Percentiles rank a stretch among this genome's conserved stretches.
These are phyloP conservation scores for Tetragnatha versicolor DNA, from an alignment of 1,140 invertebrate species.

Conservation along the genomic window DNA sequence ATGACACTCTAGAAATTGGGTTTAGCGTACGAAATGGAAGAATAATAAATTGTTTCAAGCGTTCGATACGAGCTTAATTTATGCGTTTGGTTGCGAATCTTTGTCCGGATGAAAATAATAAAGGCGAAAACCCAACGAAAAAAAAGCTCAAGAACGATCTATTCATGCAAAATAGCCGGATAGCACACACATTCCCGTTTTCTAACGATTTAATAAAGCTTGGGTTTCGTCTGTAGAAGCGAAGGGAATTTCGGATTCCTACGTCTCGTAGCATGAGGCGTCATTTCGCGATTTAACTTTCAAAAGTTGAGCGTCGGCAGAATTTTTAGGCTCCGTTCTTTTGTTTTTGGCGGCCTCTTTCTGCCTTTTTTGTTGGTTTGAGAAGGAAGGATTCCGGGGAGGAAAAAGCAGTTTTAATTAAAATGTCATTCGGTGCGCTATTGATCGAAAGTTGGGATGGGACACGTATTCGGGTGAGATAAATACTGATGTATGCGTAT, in stretches of 20 bases:
- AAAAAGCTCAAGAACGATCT: slow-evolving; percentile 29
- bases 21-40: not conserved
- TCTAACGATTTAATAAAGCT: slow-evolving; percentile 48
- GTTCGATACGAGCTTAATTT: slow-evolving; percentile 29
- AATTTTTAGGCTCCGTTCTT: slow-evolving; percentile 8
- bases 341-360: slow-evolving; percentile 7
- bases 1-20: slow-evolving; percentile 7
- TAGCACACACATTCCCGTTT: slow-evolving; percentile 32
- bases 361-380: not conserved
- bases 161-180: slow-evolving; percentile 33
- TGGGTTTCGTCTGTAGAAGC: not conserved
- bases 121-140: not conserved
- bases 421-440: too few species aligned
- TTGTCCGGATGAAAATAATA: not conserved
- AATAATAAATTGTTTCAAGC: slow-evolving; percentile 26
- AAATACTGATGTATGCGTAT: too few species aligned
- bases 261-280: not conserved
- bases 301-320: slow-evolving; percentile 3
- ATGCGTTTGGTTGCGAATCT: slow-evolving; percentile 17
- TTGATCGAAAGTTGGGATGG: too few species aligned
- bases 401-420: too few species aligned
- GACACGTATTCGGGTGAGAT: too few species aligned
- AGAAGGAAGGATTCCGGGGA: too few species aligned
- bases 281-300: slow-evolving; percentile 34
- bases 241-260: slow-evolving; percentile 8